Percentiles rank a stretch among this genome's conserved stretches.
These are phyloP conservation scores for Tipula helvola DNA, from an alignment of 2,888 invertebrate species.

Conservation along the genomic window DNA sequence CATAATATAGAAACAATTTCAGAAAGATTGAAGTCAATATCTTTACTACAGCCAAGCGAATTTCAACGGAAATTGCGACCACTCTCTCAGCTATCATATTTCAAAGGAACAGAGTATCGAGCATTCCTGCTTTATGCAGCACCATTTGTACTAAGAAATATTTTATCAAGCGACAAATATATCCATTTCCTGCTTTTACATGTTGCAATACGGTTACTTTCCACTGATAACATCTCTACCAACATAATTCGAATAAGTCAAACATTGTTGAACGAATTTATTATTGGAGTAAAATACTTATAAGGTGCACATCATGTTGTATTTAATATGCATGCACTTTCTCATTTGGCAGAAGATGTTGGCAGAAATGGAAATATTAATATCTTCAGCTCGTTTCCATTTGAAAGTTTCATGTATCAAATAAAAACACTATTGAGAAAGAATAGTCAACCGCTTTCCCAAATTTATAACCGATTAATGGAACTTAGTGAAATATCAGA, in stretches of 20 bases:
- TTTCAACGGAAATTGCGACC: too few relatives aligned
- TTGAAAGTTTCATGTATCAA: conserved; percentile 19
- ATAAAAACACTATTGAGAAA: too few relatives aligned
- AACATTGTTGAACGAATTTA: conserved; percentile 17
- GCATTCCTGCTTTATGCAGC: conserved; percentile 19
- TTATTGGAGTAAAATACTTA: conserved; percentile 15
- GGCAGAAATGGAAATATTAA: conserved; percentile 18
- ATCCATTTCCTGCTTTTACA: conserved; percentile 19
- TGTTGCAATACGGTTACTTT: conserved; percentile 19
- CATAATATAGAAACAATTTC: too few relatives aligned
- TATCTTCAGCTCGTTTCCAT: conserved; percentile 19
- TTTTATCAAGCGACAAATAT: conserved; percentile 15
- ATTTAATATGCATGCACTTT: conserved; percentile 20
- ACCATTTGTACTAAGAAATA: conserved; percentile 17
- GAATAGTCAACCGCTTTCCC: too few relatives aligned
- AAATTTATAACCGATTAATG: conserved; percentile 18
- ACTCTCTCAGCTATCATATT: conserved; percentile 14
- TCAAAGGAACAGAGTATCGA: conserved; percentile 18
- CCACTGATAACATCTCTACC: neutral
- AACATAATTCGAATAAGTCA: conserved; percentile 9
- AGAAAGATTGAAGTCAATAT: too few relatives aligned
- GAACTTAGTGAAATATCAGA: conserved; percentile 8
- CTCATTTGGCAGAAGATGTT: conserved; percentile 19
- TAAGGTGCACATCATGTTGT: conserved; percentile 18
- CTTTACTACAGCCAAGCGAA: too few relatives aligned